Base-by-base conservation (phyloP, 2,888 invertebrate species). In the Polyommatus icarus region DNA sequence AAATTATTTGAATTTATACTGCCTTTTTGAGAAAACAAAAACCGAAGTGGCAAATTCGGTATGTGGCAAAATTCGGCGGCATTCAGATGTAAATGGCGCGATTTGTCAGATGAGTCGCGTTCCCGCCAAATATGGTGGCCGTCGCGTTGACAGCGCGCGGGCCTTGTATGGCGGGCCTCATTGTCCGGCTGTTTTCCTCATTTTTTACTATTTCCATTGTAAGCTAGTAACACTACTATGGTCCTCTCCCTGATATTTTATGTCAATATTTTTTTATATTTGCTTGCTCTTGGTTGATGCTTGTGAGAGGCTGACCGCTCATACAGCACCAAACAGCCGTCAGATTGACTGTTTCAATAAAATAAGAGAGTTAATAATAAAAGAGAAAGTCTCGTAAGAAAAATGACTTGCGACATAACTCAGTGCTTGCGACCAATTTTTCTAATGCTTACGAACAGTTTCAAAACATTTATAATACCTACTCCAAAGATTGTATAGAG, bases 41-140 rank as follows among this genome's bases (percentile, higher is more conserved):
- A 71, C 32, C n/a, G 2, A 36, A 71, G 71, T 32, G 36, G 15
- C 15, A 24, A 36, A 50, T 75, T 54, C 46, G 50, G 29, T 29
- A 29, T 29, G 75, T 73, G 40, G 50, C 79, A 79, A 79, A 78
- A 80, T 82, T 80, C 76, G 72, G 77, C 76, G 81, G 79, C 82
- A 82, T 79, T 84, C 84, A 81, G 84, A 75, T 75, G 75, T 75
- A 54, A 75, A 75, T 87, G 86, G 84, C 85, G 91, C 89, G 90
- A 93, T 93, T 93, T 93, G 93, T 94, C 93, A 91, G 90, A 83
- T 86, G 88, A 84, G 89, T 90, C 87, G 86, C 85, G 83, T 84
- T 86, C 87, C 86, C 86, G 83, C 91, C 91, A 84, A 89, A 91
- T 90, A 91, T 87, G 92, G 93, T 87, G 36, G 59, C 46, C 73